Base-by-base conservation (phyloP, 2,888 invertebrate genomes). In the Mesorhabditis sp. region DNA sequence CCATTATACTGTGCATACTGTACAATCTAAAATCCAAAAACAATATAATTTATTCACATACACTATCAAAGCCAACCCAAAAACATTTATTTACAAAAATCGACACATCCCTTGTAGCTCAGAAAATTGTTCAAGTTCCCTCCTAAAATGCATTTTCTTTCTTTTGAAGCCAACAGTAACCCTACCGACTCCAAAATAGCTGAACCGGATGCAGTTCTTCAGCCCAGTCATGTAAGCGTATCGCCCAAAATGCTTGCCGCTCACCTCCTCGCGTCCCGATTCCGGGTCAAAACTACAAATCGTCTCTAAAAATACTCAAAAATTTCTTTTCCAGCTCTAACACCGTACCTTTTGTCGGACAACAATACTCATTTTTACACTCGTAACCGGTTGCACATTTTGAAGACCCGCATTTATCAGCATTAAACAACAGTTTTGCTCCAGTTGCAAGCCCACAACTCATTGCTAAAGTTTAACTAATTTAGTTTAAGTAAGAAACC, bases 121-220 rank as follows among this genome's bases (percentile, higher is more conserved):
- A 13, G 7, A 50, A 50, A 50, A n/a, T 50, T 50, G 58, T 50
- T 50, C 10, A 50, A 50, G 58, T 50, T 50, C 7, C 58, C 58
- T n/a, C n/a, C 58, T 50, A 50, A 50, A 50, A 50, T 50, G 7
- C n/a, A 10, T 50, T 50, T n/a, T 50, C n/a, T 50, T 13, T 50
- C 58, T 50, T 50, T 50, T n/a, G 7, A 50, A 50, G 7, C n/a
- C 58, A 50, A 50, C 10, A 50, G n/a, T 50, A 13, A 28, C 58
- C 58, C 58, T 2, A 50, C 73, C 80, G n/a, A 68, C 66, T 5
- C 83, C 81, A 72, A 83, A 83, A 66, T 82, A 83, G 5, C 78
- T 78, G 70, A 83, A 83, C 41, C 81, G 76, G 61, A 79, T 75
- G 70, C 83, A 83, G 62, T 75, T 77, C 10, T 82, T 77, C 44